phyloP scores from a whole-genome alignment of 2,113 vertebrate species.

The Pterophyllum scalare region DNA sequence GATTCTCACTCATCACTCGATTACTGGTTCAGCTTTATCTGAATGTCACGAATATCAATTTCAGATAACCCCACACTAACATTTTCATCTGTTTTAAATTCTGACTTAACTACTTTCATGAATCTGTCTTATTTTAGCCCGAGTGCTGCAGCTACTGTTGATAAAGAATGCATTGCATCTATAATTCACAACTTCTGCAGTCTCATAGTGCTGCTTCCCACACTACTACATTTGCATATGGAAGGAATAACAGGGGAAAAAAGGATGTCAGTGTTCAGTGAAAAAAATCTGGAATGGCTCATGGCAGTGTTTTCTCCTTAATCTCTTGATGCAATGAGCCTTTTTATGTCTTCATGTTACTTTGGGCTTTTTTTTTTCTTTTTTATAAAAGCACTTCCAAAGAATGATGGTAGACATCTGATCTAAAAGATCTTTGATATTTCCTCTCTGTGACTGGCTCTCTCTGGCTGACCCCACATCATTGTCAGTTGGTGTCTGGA shows the following conservation, averaged over 20 bases:
- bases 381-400: background rate
- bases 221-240: conserved; percentile 11
- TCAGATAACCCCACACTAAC: background rate
- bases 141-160: conserved; percentile 20
- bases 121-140: background rate
- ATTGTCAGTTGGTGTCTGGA: background rate
- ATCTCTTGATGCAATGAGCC: background rate
- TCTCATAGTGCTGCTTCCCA: conserved; percentile 11
- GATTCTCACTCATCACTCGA: background rate
- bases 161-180: conserved; percentile 38
- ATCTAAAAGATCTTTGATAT: background rate
- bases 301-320: background rate
- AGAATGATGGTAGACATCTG: background rate
- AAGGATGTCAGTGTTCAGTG: background rate
- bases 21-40: background rate
- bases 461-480: background rate
- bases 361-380: background rate
- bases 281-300: background rate
- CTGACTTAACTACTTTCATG: background rate
- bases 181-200: conserved; percentile 38
- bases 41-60: background rate
- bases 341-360: background rate
- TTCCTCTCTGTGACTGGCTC: background rate
- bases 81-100: background rate
- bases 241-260: background rate